phyloP scores from a whole-genome alignment of 2,797 vertebrate species.

The Tamandua tetradactyla region DNA sequence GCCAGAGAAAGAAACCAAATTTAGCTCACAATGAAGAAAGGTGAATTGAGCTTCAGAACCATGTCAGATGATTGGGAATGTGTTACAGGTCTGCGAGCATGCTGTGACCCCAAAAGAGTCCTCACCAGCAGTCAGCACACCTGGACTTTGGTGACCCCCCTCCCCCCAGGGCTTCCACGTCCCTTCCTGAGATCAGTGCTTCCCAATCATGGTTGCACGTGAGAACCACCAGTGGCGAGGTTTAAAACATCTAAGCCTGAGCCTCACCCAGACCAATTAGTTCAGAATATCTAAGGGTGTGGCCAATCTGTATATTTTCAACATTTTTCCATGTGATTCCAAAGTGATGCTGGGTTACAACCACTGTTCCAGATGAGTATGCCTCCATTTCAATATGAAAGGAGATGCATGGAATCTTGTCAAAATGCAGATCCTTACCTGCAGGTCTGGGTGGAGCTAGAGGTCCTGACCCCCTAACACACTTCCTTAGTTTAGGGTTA shows the following conservation, averaged over 20 bases:
- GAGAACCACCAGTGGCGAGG: not conserved
- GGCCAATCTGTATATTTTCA: not conserved
- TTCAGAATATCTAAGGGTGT: not conserved
- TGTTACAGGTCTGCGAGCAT: not conserved
- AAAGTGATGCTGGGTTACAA: not conserved
- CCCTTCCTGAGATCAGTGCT: not conserved
- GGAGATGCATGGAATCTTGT: not conserved
- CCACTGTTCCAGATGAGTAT: not conserved
- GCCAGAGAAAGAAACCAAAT: not conserved
- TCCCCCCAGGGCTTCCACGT: not conserved
- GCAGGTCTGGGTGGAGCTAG: no score
- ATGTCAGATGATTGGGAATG: not conserved
- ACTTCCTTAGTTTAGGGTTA: no score
- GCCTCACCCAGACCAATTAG: not conserved
- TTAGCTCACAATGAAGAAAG: not conserved
- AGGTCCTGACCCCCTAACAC: no score
- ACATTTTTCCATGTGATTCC: not conserved
- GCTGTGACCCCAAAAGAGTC: no score
- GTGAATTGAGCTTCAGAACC: not conserved
- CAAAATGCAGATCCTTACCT: not conserved
- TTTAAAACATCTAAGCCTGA: not conserved
- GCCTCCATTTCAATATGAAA: not conserved
- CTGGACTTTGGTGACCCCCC: not conserved
- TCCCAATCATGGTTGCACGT: fast-evolving
- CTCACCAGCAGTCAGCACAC: fast-evolving